phyloP scores from a whole-genome alignment of 2,888 invertebrate species.

The Metallyticus violacea region DNA sequence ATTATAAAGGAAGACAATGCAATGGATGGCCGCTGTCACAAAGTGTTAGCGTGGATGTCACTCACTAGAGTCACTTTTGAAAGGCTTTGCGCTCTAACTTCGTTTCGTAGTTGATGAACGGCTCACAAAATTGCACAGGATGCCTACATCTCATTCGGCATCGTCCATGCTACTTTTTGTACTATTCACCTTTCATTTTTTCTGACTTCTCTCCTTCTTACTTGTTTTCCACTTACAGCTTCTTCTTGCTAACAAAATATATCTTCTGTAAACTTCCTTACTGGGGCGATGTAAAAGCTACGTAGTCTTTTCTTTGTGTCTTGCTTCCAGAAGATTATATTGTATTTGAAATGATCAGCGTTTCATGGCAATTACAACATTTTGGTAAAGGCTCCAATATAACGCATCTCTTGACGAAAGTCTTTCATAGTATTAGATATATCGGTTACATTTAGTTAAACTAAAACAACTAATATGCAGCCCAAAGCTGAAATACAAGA shows the following conservation, averaged over 20 bases:
- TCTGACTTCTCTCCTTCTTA: background rate
- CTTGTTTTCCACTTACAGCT: background rate
- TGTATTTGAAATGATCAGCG: too few species aligned
- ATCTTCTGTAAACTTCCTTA: too few species aligned
- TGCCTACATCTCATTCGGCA: conserved; percentile 7
- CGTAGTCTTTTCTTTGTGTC: too few species aligned
- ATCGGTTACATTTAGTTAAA: too few species aligned
- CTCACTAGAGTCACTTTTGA: background rate
- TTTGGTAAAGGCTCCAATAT: too few species aligned
- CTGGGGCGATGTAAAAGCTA: too few species aligned
- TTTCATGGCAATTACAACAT: too few species aligned
- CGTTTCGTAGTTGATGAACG: conserved; percentile 4
- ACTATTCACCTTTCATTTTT: background rate
- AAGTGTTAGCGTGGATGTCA: background rate
- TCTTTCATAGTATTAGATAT: too few species aligned
- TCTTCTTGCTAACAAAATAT: background rate
- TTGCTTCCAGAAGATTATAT: too few species aligned
- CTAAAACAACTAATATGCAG: too few species aligned
- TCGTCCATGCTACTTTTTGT: background rate
- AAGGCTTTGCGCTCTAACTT: background rate
- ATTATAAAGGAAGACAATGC: conserved; percentile 11
- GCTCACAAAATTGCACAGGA: conserved; percentile 1
- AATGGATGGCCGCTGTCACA: conserved; percentile 14
- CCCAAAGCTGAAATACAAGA: too few species aligned
- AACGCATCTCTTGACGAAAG: too few species aligned